phyloP scores from a whole-genome alignment of 2,797 vertebrate genomes.

The Lutra lutra region DNA sequence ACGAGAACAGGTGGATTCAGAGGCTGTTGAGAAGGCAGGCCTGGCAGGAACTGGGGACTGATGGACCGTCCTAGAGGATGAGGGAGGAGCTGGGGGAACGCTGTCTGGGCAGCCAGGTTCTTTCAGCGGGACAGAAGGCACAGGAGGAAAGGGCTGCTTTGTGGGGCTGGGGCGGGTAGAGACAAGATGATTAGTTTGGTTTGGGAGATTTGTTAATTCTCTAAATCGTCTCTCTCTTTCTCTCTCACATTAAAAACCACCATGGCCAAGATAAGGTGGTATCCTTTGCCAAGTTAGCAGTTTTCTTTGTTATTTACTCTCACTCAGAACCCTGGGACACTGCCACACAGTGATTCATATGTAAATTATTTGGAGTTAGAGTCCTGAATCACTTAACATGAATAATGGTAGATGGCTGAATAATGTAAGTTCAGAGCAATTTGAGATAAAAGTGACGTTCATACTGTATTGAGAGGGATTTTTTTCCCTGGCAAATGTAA shows the following conservation, averaged over 20 bases:
- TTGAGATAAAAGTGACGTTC: not conserved
- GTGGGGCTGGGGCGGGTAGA: not conserved
- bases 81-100: not conserved
- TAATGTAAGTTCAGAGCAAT: not conserved
- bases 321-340: not conserved
- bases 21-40: not conserved
- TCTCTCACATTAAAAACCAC: not conserved
- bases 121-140: not conserved
- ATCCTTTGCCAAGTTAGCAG: slow-evolving; percentile 15
- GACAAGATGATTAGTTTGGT: not conserved
- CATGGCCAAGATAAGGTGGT: not conserved
- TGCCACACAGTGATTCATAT: slow-evolving; percentile 49
- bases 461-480: not conserved
- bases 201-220: not conserved
- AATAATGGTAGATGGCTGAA: not conserved
- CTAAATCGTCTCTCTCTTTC: not conserved
- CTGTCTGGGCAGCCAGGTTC: not conserved
- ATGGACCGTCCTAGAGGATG: too few relatives aligned
- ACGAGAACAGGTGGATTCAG: not conserved
- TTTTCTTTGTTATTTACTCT: slow-evolving; percentile 56
- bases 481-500: not conserved
- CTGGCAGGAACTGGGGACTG: not conserved
- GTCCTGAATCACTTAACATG: slow-evolving; percentile 57
- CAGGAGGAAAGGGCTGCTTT: not conserved
- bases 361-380: slow-evolving; percentile 55